Conservation (phyloP, 2,888 invertebrate species). For the Ellobium chinense region DNA sequence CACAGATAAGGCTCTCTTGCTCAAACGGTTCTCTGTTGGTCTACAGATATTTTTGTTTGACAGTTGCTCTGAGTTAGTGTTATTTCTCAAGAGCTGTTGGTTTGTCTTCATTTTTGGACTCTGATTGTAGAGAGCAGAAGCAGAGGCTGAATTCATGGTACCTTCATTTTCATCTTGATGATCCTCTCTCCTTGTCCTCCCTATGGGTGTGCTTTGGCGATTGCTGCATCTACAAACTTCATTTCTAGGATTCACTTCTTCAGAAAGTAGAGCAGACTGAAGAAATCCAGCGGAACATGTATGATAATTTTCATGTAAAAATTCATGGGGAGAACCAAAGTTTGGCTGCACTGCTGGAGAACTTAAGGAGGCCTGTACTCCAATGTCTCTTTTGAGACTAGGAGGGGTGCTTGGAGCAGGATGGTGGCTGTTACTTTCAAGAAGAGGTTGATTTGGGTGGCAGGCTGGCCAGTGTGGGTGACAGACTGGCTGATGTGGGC, state of each 20-base stretch:
- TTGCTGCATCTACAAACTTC: too few relatives aligned
- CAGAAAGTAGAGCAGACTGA: not conserved
- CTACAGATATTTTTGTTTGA: too few relatives aligned
- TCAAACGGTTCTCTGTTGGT: too few relatives aligned
- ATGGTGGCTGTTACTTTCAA: too few relatives aligned
- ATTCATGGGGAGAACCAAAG: too few relatives aligned
- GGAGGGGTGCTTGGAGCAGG: too few relatives aligned
- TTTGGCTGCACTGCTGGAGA: not conserved
- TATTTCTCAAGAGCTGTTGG: not conserved
- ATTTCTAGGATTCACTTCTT: not conserved
- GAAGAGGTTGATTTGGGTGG: too few relatives aligned
- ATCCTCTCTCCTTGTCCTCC: not conserved
- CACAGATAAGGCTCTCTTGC: not conserved
- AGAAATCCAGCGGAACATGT: not conserved
- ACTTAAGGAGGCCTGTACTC: not conserved
- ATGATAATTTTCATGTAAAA: not conserved
- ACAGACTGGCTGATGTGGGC: too few relatives aligned
- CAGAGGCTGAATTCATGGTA: not conserved
- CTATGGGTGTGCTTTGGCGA: too few relatives aligned
- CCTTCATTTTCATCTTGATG: not conserved
- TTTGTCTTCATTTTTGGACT: not conserved
- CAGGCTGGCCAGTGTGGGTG: too few relatives aligned
- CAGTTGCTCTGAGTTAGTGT: not conserved
- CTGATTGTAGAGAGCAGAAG: not conserved
- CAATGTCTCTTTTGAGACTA: not conserved